Base-by-base conservation (phyloP, 2,888 invertebrate genomes). In the Drosophila koepferae region DNA sequence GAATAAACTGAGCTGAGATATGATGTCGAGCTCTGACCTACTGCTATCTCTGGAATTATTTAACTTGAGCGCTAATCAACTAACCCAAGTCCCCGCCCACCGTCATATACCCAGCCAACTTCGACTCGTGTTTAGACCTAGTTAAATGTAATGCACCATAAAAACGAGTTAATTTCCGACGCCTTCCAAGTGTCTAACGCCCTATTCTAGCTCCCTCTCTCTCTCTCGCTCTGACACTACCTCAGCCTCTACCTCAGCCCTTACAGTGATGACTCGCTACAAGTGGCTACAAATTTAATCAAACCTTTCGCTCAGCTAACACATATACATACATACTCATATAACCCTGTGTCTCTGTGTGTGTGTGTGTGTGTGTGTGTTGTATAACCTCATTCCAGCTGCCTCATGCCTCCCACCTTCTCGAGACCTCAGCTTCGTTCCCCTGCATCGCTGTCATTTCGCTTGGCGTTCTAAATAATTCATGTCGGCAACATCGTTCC, bases 241-340 rank as follows among this genome's bases (percentile, higher is more conserved):
- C 38, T 4, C 14, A 14, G 16, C 16, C 38, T 16, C 38, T 38
- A 16, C 38, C 38, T 16, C 16, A 16, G 2, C 6, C 38, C 28
- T 18, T 44, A 43, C 41, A 41, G 40, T 44, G 20, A 63, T 49
- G 49, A 38, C 63, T 60, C 41, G 62, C 60, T 56, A 61, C 81
- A 81, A 83, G 81, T 78, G 79, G 71, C 71, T 70, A 71, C 68
- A 90, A 86, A 89, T 86, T 86, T 90, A 90, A 86, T 90, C 86
- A 86, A 86, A 89, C 65, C 63, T 71, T 73, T 65, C 56, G 55
- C 48, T 20, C 20, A 10, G 18, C 10, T 61, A 63, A 56, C 69
- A 55, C 51, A 43, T 38, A 55, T 34, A 48, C 20, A 5, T 6
- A 14, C 16, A 40, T 40, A n/a, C 44, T 6, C 44, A 8, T 10